These are phyloP conservation scores for Ochropacha duplaris DNA, from an alignment of 2,888 invertebrate species.

Conservation along the genomic window DNA sequence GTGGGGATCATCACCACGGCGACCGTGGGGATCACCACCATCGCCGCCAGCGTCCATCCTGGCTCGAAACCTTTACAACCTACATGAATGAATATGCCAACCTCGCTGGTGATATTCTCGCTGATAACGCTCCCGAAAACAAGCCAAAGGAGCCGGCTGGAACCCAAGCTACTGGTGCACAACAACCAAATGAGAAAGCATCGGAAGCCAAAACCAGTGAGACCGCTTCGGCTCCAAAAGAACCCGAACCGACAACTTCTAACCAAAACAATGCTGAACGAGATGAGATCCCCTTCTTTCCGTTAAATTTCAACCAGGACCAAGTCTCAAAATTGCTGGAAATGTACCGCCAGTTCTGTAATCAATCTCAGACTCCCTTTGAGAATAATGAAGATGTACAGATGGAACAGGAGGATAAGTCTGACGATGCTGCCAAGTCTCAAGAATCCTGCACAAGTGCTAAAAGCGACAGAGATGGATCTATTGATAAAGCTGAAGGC, in stretches of 20 bases:
- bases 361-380: constrained; percentile 12
- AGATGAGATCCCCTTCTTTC: constrained; percentile 20
- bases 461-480: constrained; percentile 40
- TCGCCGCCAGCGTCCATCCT: constrained; percentile 52
- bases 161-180: constrained; percentile 18
- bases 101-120: constrained; percentile 63
- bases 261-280: background rate
- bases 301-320: constrained; percentile 15
- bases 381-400: constrained; percentile 34
- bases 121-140: constrained; percentile 33
- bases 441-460: constrained; percentile 28
- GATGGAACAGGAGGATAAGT: constrained; percentile 40
- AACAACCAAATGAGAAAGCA: constrained; percentile 21
- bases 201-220: constrained; percentile 12
- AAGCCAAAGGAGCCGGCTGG: constrained; percentile 25
- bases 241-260: background rate
- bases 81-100: constrained; percentile 82
- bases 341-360: background rate
- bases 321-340: background rate
- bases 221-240: background rate
- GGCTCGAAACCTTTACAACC: constrained; percentile 74
- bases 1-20: constrained; percentile 29
- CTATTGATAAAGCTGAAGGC: constrained; percentile 59
- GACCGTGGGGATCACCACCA: constrained; percentile 38
- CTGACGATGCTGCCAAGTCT: constrained; percentile 26